Base-by-base conservation (phyloP, 2,797 vertebrate species). In the Tiaroga cobitis region DNA sequence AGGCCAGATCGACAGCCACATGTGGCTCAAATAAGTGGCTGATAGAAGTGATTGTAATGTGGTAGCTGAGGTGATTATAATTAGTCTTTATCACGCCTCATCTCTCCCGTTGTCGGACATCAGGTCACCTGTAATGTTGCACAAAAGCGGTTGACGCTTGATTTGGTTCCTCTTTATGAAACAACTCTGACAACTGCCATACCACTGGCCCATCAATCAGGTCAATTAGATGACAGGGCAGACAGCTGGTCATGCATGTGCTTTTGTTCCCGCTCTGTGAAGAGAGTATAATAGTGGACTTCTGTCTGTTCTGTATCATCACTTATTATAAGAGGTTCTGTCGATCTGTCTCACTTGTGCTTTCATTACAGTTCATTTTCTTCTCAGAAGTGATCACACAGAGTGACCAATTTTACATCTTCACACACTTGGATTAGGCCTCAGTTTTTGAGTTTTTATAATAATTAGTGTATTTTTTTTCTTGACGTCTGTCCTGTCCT, bases 41-140 rank as follows among this genome's bases (percentile, higher is more conserved):
- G 76, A 81, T 41, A 83, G 67, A 70, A 72, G 70, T 83, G 81
- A 75, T 68, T 73, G 73, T 68, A 84, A 81, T 29, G 74, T 54
- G 29, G 26, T 49, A 79, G 77, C 78, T 85, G 87, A 80, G 84
- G 87, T 67, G 83, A 88, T 84, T 85, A 73, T 88, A 88, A 90
- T 87, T 79, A 80, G 80, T 73, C 41, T 68, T 81, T n/a, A 80
- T 89, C 83, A 83, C 13, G 76, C 83, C 77, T 88, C 85, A 84
- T 69, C 49, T 82, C 80, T 77, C 75, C 69, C 73, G n/a, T 88
- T 87, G 76, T 88, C 41, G 21, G 68, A 39, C 63, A 51, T 72
- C 72, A 83, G 85, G 77, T 90, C 81, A 81, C 85, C 73, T 85
- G 77, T 56, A 67, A 32, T 74, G 37, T 59, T 21, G 24, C 67